These are phyloP conservation scores for Spheniscus humboldti DNA, from an alignment of 2,797 vertebrate genomes.

Conservation along the genomic window DNA sequence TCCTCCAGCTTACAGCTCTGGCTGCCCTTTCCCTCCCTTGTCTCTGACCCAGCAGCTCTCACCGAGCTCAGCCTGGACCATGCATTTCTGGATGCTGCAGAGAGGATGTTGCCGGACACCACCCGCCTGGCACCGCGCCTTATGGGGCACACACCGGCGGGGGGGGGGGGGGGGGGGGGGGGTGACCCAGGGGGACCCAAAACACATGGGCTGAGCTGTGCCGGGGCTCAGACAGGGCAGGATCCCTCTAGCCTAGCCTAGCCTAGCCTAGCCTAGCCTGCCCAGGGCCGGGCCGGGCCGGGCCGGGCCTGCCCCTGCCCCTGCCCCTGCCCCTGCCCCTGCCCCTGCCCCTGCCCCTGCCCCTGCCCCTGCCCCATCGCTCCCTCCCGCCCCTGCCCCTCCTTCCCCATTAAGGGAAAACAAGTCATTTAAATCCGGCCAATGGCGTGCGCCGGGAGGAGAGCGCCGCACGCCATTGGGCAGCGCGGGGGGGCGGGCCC, in stretches of 20 bases:
- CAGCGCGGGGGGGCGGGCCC: background rate
- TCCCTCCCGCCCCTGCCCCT: background rate
- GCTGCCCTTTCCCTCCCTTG: background rate
- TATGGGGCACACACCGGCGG: accelerated
- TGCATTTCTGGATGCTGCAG: too few relatives aligned
- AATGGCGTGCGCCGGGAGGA: background rate
- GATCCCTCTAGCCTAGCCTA: background rate
- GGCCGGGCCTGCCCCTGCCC: too few relatives aligned
- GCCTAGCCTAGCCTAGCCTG: too few relatives aligned
- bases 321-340: too few relatives aligned
- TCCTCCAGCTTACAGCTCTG: background rate
- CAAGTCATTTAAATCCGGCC: background rate
- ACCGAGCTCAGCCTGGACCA: background rate
- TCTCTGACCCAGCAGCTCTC: background rate
- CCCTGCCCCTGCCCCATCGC: background rate
- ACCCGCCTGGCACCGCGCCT: accelerated
- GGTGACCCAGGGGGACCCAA: background rate
- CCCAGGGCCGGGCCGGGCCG: too few relatives aligned
- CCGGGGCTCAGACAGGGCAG: background rate
- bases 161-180: too few relatives aligned
- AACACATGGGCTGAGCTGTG: background rate
- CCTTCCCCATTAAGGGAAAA: background rate
- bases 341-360: background rate
- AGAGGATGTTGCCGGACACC: too few relatives aligned
- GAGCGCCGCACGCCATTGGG: background rate